phyloP scores from a whole-genome alignment of 1,140 invertebrate genomes.

The Drosophila lacteicornis region DNA sequence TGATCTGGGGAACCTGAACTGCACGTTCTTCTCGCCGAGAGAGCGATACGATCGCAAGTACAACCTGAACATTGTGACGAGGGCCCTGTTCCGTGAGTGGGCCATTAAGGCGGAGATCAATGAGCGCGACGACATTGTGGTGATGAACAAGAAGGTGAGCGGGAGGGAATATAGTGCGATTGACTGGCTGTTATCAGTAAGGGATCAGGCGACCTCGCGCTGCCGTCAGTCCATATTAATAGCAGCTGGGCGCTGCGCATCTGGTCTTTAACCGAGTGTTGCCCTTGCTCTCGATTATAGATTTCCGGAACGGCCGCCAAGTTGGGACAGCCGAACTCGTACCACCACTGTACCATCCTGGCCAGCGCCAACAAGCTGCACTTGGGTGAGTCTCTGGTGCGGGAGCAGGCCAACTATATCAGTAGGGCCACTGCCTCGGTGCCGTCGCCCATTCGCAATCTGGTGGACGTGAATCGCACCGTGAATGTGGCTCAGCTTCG shows the following conservation, averaged over 20 bases:
- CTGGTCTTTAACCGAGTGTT: constrained; percentile 15
- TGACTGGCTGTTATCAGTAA: constrained; percentile 42
- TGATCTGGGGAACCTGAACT: constrained; percentile 96
- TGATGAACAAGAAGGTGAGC: constrained; percentile 90
- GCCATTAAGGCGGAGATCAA: constrained; percentile 90
- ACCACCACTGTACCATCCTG: constrained; percentile 97
- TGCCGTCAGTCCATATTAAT: constrained; percentile 26
- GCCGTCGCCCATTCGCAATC: constrained; percentile 92
- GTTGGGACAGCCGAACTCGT: constrained; percentile 92
- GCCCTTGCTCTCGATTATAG: constrained; percentile 70
- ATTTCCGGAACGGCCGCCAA: constrained; percentile 97
- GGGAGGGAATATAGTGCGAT: background rate
- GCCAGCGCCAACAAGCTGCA: constrained; percentile 92
- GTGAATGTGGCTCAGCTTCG: constrained; percentile 90
- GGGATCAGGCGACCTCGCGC: constrained; percentile 30
- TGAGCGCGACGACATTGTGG: constrained; percentile 92
- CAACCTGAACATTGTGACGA: constrained; percentile 93
- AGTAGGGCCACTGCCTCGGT: constrained; percentile 94
- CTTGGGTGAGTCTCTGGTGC: constrained; percentile 88
- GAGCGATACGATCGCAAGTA: constrained; percentile 92
- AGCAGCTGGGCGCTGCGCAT: constrained; percentile 26
- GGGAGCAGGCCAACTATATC: constrained; percentile 87
- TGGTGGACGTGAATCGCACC: constrained; percentile 89
- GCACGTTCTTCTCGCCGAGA: constrained; percentile 94
- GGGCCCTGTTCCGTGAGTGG: constrained; percentile 92